These are phyloP conservation scores for Typhlichthys eigenmanni DNA, from an alignment of 2,797 vertebrate species.

Conservation along the genomic window DNA sequence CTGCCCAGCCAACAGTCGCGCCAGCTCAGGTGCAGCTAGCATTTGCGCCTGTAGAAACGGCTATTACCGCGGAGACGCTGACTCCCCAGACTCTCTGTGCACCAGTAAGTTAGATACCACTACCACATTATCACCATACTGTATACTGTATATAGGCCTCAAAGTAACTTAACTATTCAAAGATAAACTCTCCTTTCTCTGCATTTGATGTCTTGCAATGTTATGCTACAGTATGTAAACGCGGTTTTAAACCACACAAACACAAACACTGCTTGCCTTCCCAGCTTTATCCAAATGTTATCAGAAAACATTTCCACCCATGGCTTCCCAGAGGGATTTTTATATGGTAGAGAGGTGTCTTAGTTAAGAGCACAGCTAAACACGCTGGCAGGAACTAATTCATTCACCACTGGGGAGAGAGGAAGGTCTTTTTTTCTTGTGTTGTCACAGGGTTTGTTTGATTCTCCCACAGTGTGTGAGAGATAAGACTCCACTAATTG, in stretches of 20 bases:
- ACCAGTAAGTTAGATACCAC: constrained; percentile 83
- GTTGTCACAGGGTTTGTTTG: constrained; percentile 32
- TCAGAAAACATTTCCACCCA: constrained; percentile 38
- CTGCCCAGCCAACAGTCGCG: constrained; percentile 90
- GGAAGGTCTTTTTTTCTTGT: constrained; percentile 39
- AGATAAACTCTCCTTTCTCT: no score
- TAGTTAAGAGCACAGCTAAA: constrained; percentile 43
- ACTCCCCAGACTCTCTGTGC: constrained; percentile 86
- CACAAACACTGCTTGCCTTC: constrained; percentile 60
- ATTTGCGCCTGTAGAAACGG: constrained; percentile 88
- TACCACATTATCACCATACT: not conserved
- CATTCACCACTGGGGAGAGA: constrained; percentile 42
- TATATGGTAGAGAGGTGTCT: constrained; percentile 17
- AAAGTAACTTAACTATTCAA: no score
- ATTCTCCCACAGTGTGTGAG: constrained; percentile 63
- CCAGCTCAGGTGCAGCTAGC: constrained; percentile 84
- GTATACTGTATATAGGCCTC: no score
- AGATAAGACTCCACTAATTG: constrained; percentile 75
- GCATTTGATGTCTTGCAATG: no score
- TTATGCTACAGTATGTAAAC: no score
- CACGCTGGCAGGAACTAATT: constrained; percentile 47
- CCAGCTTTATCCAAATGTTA: constrained; percentile 57
- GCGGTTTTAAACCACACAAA: constrained; percentile 53
- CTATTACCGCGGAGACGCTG: constrained; percentile 90
- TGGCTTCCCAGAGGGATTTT: constrained; percentile 14